Percentiles rank a stretch among this genome's conserved stretches.
Evolutionary conservation across 2,113 vertebrate genomes (phyloP).

Genomic region (Melanocharis versteri): DNA sequence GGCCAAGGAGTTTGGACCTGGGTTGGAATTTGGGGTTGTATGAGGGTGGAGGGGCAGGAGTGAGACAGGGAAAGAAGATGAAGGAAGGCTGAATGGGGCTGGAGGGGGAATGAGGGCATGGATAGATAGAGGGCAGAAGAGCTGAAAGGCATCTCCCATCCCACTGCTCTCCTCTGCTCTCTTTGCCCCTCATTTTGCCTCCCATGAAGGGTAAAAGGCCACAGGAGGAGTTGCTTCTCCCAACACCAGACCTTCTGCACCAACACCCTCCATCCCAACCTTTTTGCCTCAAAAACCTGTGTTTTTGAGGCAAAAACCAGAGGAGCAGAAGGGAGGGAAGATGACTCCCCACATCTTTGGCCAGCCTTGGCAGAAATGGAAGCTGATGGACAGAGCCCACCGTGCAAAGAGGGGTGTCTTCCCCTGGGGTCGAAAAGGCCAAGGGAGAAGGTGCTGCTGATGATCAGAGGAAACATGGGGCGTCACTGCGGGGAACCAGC

Average conservation of each 20-base stretch:
- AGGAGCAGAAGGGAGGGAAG: neutral
- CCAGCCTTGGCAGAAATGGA: neutral
- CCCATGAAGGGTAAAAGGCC: neutral
- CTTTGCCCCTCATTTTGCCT: rapidly evolving
- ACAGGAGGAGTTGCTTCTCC: neutral
- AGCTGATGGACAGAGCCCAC: neutral
- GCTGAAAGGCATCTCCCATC: neutral
- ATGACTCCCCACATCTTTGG: neutral
- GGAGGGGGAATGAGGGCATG: neutral
- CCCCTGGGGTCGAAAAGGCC: neutral
- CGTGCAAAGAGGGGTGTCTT: neutral
- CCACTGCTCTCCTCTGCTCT: neutral
- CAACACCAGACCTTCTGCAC: neutral
- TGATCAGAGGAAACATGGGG: neutral
- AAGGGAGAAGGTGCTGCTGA: neutral
- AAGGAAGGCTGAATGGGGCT: neutral
- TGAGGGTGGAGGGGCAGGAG: neutral
- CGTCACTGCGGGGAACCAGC: neutral
- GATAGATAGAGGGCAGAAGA: neutral
- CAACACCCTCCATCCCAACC: neutral
- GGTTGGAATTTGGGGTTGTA: neutral
- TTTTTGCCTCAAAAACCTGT: neutral
- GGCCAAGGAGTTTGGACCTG: neutral
- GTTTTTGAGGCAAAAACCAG: neutral
- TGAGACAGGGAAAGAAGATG: neutral